Evolutionary conservation across 2,888 invertebrate species (phyloP).

Genomic region (Lithodes maja): DNA sequence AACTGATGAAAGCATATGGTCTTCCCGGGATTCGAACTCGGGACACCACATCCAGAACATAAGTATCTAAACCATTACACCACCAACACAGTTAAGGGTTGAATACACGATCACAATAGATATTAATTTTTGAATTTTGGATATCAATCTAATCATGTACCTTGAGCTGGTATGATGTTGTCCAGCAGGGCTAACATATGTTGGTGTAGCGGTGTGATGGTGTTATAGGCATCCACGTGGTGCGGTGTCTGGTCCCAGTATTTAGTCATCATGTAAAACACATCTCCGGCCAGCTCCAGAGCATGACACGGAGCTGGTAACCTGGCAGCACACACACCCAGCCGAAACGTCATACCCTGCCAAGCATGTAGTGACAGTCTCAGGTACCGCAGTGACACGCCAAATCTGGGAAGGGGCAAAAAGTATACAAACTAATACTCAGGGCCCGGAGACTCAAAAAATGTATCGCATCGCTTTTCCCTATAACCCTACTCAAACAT

Average conservation of each 20-base stretch:
- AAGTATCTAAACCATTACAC: too few relatives aligned
- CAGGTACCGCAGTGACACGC: constrained; percentile 47
- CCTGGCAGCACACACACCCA: constrained; percentile 40
- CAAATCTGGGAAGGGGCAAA: constrained; percentile 40
- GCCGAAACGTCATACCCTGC: constrained; percentile 57
- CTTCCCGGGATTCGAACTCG: too few relatives aligned
- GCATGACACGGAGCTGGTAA: constrained; percentile 77
- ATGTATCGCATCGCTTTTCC: not conserved
- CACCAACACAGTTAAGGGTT: too few relatives aligned
- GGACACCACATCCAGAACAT: too few relatives aligned
- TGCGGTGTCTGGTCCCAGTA: constrained; percentile 80
- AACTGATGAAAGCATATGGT: too few relatives aligned
- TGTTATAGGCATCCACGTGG: constrained; percentile 80
- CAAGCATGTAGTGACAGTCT: constrained; percentile 64
- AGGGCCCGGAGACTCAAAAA: not conserved
- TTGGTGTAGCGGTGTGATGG: constrained; percentile 78
- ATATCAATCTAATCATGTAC: constrained; percentile 8
- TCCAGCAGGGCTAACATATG: constrained; percentile 80
- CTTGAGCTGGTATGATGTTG: constrained; percentile 76
- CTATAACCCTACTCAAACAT: not conserved
- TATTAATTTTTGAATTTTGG: too few relatives aligned
- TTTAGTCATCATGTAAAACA: constrained; percentile 86
- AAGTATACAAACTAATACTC: not conserved
- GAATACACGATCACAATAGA: too few relatives aligned
- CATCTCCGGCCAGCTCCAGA: constrained; percentile 87